Base-by-base conservation (phyloP, 37 sponge, comb jelly and placozoan species). In the Sycon ciliatum region DNA sequence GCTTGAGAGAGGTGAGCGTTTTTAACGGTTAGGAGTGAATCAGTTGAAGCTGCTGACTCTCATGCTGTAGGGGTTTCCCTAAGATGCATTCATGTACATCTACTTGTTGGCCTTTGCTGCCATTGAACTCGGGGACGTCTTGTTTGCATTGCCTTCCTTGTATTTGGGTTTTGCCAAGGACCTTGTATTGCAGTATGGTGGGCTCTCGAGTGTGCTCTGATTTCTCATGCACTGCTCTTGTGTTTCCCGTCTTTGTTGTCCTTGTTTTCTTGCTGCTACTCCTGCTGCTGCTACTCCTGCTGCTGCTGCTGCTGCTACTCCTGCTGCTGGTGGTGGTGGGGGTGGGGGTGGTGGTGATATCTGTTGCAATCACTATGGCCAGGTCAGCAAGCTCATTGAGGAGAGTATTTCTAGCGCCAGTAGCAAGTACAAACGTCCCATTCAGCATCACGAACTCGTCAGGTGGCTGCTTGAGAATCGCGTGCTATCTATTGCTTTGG, bases 401-500 rank as follows among this genome's bases (percentile, higher is more conserved):
- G 75, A 73, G 36, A 33, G 63, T 4, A 62, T 63, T 13, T 34
- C 38, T 23, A 61, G 35, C 11, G 26, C 63, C 31, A 11, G 63
- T 9, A 11, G 11, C 26, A n/a, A n/a, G n/a, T 9, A 39, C 52
- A 52, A 52, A 11, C 7, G 55, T 32, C 86, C 93, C 1, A 81
- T 92, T 7, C 7, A 83, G 16, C 78, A 56, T 6, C 85, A 82
- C 29, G 65, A 58, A 55, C 71, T 92, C 18, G 34, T 82, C 0
- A 79, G 81, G 36, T 88, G 93, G 93, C 39, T 92, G 64, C 70
- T 83, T 1, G 55, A 30, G 30, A 85, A 92, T 57, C 83, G 85
- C 42, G 83, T 92, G 23, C 76, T 92, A 20, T 86, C 89, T 56
- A 92, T 88, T 38, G 89, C 93, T 28, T 62, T 92, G 28, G 78